Evolutionary conservation across 2,888 invertebrate genomes (phyloP).

Genomic region (Pterobdella sp.): DNA sequence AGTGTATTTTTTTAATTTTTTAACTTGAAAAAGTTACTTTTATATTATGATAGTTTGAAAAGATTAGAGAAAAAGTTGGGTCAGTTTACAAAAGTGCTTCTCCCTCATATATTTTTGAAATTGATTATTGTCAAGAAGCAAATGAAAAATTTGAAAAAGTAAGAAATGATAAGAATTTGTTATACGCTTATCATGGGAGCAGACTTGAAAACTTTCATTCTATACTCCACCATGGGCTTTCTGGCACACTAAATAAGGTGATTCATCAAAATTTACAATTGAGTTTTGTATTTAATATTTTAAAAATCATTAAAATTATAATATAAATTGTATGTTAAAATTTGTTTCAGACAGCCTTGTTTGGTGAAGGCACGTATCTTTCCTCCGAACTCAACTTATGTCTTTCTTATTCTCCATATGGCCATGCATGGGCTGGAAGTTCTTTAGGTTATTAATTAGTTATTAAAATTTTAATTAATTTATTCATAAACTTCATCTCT

Average conservation of each 20-base stretch:
- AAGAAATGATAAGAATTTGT: conserved; percentile 23
- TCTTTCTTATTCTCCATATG: conserved; percentile 63
- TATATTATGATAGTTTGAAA: conserved; percentile 27
- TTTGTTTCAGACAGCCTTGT: conserved; percentile 57
- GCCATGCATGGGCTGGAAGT: conserved; percentile 69
- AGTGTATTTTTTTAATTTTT: not conserved
- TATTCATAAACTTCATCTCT: not conserved
- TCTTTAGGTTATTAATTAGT: conserved; percentile 58
- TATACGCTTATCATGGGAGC: conserved; percentile 68
- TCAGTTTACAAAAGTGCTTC: conserved; percentile 2
- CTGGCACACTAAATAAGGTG: conserved; percentile 65
- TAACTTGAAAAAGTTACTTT: conserved; percentile 11
- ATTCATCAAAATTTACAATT: conserved; percentile 18
- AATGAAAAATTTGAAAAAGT: conserved; percentile 33
- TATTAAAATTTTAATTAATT: not conserved
- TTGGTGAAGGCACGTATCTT: conserved; percentile 68
- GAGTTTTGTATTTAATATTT: too few species aligned
- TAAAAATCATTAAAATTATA: too few species aligned
- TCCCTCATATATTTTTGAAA: conserved; percentile 33
- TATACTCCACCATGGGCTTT: conserved; percentile 68
- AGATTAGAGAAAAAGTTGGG: conserved; percentile 31
- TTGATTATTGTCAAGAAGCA: conserved; percentile 23
- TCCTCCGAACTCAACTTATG: conserved; percentile 67
- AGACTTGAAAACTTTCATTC: conserved; percentile 73
- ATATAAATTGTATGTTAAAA: not conserved